Evolutionary conservation across 2,797 vertebrate genomes (phyloP).

Genomic region (Myiothlypis chrysogaster): DNA sequence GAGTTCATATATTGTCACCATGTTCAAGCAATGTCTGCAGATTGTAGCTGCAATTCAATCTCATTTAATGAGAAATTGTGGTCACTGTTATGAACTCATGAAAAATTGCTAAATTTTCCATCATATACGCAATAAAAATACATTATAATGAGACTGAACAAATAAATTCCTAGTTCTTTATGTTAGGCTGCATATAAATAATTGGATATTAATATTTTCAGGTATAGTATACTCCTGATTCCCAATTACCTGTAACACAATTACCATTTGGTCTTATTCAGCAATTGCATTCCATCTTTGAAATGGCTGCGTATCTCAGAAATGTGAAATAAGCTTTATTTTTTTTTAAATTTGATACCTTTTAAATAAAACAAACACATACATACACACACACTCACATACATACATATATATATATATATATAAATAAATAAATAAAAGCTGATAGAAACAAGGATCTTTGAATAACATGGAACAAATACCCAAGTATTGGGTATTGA

Average conservation of each 20-base stretch:
- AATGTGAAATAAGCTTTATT: neutral
- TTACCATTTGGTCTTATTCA: neutral
- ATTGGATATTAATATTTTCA: neutral
- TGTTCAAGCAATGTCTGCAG: neutral
- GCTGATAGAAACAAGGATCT: neutral
- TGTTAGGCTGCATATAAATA: neutral
- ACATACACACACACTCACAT: accelerated
- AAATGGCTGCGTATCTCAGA: neutral
- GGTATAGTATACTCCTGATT: neutral
- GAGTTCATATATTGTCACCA: neutral
- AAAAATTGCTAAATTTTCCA: neutral
- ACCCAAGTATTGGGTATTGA: neutral
- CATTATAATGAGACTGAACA: neutral
- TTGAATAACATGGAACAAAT: neutral
- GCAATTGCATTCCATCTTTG: neutral
- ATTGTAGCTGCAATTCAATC: neutral
- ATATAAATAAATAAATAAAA: neutral
- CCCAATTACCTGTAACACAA: neutral
- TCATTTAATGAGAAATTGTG: neutral
- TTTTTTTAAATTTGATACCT: neutral
- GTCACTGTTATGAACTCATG: neutral
- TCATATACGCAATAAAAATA: neutral
- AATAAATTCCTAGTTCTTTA: neutral
- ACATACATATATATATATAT: neutral
- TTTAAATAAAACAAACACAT: neutral